Evolutionary conservation across 2,113 vertebrate genomes (phyloP).

Genomic region (Coracopsis vasa): DNA sequence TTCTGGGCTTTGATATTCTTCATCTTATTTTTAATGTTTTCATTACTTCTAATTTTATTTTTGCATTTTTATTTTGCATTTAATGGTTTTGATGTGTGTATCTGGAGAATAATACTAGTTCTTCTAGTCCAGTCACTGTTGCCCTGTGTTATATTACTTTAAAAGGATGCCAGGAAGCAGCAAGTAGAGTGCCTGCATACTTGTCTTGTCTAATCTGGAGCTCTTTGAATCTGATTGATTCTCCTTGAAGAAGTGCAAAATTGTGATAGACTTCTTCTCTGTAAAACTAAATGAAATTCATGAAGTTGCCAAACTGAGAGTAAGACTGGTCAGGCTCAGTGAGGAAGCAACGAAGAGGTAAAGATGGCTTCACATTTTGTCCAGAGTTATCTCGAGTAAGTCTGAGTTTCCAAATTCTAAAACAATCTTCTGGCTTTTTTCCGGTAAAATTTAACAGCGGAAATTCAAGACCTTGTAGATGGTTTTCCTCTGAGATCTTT

Average conservation of each 20-base stretch:
- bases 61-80: not conserved
- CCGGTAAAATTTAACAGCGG: not conserved
- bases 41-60: not conserved
- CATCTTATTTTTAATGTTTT: not conserved
- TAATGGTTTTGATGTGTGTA: not conserved
- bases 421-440: not conserved
- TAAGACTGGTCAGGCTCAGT: not conserved
- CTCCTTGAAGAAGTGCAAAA: not conserved
- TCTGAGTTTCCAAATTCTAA: not conserved
- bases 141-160: accelerated
- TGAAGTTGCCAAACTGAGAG: not conserved
- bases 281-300: not conserved
- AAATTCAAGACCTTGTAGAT: not conserved
- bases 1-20: not conserved
- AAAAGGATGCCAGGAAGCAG: not conserved
- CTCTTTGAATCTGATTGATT: not conserved
- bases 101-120: not conserved
- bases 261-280: not conserved
- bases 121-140: not conserved
- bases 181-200: not conserved
- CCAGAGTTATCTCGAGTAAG: not conserved
- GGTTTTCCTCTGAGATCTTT: not conserved
- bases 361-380: not conserved
- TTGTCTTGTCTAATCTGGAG: not conserved
- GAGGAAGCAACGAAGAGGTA: not conserved